Evolutionary conservation across 2,888 invertebrate species (phyloP).

Genomic region (Electrophaes corylata): DNA sequence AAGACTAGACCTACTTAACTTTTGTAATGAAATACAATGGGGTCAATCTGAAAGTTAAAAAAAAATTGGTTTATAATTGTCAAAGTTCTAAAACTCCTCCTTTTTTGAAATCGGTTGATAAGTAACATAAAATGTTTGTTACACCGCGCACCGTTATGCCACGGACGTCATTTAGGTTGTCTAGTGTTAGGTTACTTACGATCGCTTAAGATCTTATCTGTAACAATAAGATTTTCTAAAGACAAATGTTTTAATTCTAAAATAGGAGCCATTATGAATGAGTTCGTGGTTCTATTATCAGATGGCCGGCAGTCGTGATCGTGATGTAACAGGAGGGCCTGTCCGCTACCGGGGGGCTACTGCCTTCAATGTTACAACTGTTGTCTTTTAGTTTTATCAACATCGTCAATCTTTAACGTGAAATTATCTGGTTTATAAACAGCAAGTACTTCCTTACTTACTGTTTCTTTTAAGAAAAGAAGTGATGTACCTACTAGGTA

Average conservation of each 20-base stretch:
- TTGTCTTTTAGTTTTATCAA: not conserved
- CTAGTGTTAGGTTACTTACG: not conserved
- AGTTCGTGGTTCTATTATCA: constrained; percentile 44
- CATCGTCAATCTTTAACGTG: not conserved
- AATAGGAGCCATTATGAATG: constrained; percentile 40
- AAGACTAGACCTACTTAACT: too few species aligned
- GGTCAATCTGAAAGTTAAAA: too few species aligned
- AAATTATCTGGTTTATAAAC: not conserved
- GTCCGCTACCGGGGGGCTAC: constrained; percentile 39
- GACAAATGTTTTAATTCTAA: constrained; percentile 34
- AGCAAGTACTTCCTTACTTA: too few species aligned
- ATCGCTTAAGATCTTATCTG: not conserved
- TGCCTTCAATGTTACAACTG: constrained; percentile 17
- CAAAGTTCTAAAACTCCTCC: too few species aligned
- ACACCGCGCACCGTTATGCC: too few species aligned
- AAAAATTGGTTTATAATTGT: too few species aligned
- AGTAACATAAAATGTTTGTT: too few species aligned
- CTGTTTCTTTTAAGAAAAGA: too few species aligned
- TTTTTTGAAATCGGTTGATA: too few species aligned
- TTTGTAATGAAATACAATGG: too few species aligned
- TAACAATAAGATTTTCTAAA: constrained; percentile 9
- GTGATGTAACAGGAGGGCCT: constrained; percentile 36
- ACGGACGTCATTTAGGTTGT: not conserved
- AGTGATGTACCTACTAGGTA: too few species aligned
- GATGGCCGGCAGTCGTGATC: constrained; percentile 40